These are phyloP conservation scores for Formica aserva DNA, from an alignment of 2,888 invertebrate species.

Conservation along the genomic window DNA sequence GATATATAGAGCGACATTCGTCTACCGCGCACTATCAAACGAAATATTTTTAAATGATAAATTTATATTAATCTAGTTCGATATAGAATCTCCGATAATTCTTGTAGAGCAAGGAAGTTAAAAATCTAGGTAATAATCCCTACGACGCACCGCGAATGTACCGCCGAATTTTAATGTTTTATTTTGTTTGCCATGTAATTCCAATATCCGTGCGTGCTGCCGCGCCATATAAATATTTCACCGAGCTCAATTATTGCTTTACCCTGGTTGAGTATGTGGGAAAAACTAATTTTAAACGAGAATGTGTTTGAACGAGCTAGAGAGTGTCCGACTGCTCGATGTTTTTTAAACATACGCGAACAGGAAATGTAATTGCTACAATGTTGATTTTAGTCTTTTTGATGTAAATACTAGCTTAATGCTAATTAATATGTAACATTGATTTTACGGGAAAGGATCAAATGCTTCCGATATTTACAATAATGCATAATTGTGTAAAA, in stretches of 20 bases:
- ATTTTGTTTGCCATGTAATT: conserved; percentile 16
- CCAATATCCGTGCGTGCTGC: conserved; percentile 21
- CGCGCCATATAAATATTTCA: conserved; percentile 33
- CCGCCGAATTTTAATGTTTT: conserved; percentile 32
- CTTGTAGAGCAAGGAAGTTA: background rate
- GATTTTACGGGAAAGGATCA: background rate
- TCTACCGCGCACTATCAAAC: conserved; percentile 8
- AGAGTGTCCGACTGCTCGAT: background rate
- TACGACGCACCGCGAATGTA: background rate
- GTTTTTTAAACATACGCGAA: background rate
- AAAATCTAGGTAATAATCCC: background rate
- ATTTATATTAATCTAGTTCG: conserved; percentile 3
- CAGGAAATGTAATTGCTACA: conserved; percentile 22
- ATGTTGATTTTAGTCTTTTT: conserved; percentile 28
- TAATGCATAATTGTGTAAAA: background rate
- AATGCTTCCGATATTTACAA: background rate
- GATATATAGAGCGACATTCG: background rate
- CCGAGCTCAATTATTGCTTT: conserved; percentile 18
- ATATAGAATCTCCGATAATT: conserved; percentile 28
- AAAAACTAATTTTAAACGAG: conserved; percentile 27
- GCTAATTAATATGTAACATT: background rate
- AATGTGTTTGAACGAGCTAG: background rate
- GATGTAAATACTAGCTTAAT: background rate
- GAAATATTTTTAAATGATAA: conserved; percentile 16
- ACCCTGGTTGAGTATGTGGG: background rate